Evolutionary conservation across 2,888 invertebrate genomes (phyloP).

Genomic region (Yponomeuta malinellus): DNA sequence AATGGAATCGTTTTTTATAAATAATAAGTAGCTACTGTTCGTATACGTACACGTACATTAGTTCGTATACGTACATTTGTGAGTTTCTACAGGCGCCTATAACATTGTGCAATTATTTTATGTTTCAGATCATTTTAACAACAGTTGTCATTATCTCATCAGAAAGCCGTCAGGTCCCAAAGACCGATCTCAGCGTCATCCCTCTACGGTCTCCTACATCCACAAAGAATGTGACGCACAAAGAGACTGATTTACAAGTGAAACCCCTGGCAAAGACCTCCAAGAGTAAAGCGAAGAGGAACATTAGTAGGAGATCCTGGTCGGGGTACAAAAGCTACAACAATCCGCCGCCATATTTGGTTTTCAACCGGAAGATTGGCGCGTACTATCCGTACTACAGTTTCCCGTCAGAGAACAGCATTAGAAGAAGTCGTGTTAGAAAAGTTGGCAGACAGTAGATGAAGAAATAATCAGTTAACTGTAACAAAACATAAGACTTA

Average conservation of each 20-base stretch:
- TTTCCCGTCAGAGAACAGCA: slow-evolving; percentile 39
- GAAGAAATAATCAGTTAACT: neutral
- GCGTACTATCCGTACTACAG: slow-evolving; percentile 58
- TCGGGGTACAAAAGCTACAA: slow-evolving; percentile 23
- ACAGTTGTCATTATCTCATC: slow-evolving; percentile 24
- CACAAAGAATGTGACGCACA: neutral
- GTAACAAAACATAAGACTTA: neutral
- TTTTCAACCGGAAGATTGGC: slow-evolving; percentile 53
- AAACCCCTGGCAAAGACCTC: slow-evolving; percentile 7
- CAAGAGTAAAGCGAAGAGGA: slow-evolving; percentile 31
- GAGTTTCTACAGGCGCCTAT: no score
- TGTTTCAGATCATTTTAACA: slow-evolving; percentile 32
- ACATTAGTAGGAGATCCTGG: slow-evolving; percentile 29
- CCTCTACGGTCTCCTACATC: neutral
- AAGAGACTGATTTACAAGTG: neutral
- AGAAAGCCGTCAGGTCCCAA: slow-evolving; percentile 6
- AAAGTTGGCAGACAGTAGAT: slow-evolving; percentile 16
- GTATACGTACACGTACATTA: no score
- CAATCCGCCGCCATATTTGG: slow-evolving; percentile 52
- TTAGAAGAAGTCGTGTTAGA: slow-evolving; percentile 26
- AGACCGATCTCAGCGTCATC: neutral
- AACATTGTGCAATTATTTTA: neutral
- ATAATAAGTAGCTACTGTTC: no score
- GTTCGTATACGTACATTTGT: no score
- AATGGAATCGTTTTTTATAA: no score